Base-by-base conservation (phyloP, 2,797 vertebrate genomes). In the Hylomyscus alleni region DNA sequence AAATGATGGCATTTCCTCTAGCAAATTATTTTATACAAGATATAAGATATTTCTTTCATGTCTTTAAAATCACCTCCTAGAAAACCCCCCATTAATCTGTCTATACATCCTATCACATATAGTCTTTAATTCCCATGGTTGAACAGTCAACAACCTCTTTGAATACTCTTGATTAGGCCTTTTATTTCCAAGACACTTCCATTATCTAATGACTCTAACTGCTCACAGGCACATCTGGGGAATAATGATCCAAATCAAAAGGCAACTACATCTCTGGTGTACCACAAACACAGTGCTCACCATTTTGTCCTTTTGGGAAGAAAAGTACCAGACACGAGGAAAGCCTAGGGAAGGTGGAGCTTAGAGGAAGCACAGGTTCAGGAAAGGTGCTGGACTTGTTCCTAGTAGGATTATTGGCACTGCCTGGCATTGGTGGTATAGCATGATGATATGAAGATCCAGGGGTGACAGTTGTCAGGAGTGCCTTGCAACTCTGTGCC, bases 401-500 rank as follows among this genome's bases (percentile, higher is more conserved):
- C 58, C 58, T 60, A 60, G 58, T 60, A 60, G 58, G 8, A 69
- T 34, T 19, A 8, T 69, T n/a, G 14, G 6, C 15, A n/a, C 34
- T 69, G 67, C 15, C 37, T 11, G 22, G 40, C 2, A 4, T 2
- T 19, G 67, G 26, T 4, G 6, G 26, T 17, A 17, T 22, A 19
- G 1, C 37, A 76, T 3, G 22, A 76, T 8, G 52, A 24, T 4
- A 5, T 60, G 22, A 67, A 90, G 37, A 15, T 67, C 10, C 3
- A 6, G 37, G 9, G 2, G 34, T 1, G 50, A 29, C 20, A 19
- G 26, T 34, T 37, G 44, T 52, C n/a, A 15, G 31, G 3, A 5
- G 0, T 15, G 15, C 8, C 2, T n/a, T 52, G 22, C 3, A 76
- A 2, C 15, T 47, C 4, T 4, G 6, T 20, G 1, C 0, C 0